phyloP scores from a whole-genome alignment of 1,140 invertebrate genomes.

The Cydia strobilella region DNA sequence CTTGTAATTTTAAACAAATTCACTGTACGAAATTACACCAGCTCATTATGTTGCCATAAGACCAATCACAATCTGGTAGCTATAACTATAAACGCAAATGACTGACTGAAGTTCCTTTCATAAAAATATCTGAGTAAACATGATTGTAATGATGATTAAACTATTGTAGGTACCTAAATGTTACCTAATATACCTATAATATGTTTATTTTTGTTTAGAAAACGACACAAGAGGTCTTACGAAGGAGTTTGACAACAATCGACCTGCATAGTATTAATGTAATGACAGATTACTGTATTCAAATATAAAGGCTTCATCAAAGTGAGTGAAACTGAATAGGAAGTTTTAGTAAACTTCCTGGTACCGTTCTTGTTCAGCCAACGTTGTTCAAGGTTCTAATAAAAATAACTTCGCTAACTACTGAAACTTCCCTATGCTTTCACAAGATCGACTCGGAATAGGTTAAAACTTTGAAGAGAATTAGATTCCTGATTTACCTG shows the following conservation, averaged over 20 bases:
- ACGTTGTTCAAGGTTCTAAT: constrained; percentile 19
- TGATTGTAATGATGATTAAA: not conserved
- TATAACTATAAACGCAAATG: too few relatives aligned
- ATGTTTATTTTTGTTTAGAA: not conserved
- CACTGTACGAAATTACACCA: too few relatives aligned
- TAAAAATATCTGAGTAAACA: too few relatives aligned
- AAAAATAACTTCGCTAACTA: constrained; percentile 18
- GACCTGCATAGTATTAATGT: not conserved
- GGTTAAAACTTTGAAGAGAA: not conserved
- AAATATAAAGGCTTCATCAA: not conserved
- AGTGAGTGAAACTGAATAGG: constrained; percentile 14
- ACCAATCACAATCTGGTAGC: too few relatives aligned
- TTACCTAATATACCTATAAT: too few relatives aligned
- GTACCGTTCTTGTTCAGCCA: not conserved
- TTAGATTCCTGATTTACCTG: not conserved
- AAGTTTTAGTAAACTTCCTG: not conserved
- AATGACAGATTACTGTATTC: not conserved
- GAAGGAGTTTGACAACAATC: not conserved
- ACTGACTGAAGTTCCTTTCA: too few relatives aligned
- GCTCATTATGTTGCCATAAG: too few relatives aligned
- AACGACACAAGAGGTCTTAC: not conserved
- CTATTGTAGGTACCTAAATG: too few relatives aligned
- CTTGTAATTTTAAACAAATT: too few relatives aligned
- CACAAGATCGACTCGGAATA: not conserved
- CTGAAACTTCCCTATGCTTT: not conserved